Conservation (phyloP, 2,888 invertebrate genomes). For the Parascotia fuliginaria region DNA sequence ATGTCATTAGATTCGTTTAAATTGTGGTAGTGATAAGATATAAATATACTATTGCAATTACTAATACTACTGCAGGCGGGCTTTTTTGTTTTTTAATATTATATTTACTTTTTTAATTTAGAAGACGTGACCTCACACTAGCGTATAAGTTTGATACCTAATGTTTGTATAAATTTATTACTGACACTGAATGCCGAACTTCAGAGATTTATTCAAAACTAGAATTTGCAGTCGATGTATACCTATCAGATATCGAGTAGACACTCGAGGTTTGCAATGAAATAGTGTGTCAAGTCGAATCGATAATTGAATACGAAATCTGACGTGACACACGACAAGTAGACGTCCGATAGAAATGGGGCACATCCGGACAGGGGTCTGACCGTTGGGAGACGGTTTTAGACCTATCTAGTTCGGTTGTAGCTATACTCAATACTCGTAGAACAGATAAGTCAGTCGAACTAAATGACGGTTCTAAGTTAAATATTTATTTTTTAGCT, state of each 20-base stretch:
- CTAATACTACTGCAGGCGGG: too few relatives aligned
- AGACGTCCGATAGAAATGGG: slow-evolving; percentile 62
- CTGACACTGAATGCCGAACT: too few relatives aligned
- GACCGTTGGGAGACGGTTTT: slow-evolving; percentile 46
- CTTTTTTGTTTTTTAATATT: too few relatives aligned
- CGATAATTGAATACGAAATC: slow-evolving; percentile 66
- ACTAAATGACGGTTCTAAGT: background rate
- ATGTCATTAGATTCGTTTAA: too few relatives aligned
- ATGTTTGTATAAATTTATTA: too few relatives aligned
- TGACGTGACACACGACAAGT: slow-evolving; percentile 54
- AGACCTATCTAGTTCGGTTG: slow-evolving; percentile 31
- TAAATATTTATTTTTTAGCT: background rate
- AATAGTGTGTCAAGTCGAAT: slow-evolving; percentile 51
- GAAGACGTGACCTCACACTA: too few relatives aligned
- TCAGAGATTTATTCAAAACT: too few relatives aligned
- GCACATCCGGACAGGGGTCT: slow-evolving; percentile 67
- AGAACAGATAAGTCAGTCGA: background rate
- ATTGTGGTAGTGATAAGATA: too few relatives aligned
- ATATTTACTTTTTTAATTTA: too few relatives aligned
- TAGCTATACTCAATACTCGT: slow-evolving; percentile 8
- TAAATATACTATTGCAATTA: too few relatives aligned
- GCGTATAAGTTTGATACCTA: too few relatives aligned
- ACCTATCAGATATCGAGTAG: slow-evolving; percentile 27
- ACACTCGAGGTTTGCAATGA: slow-evolving; percentile 31
- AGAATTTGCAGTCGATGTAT: slow-evolving; percentile 9